phyloP scores from a whole-genome alignment of 1,140 invertebrate genomes.

The Diorhabda sublineata region DNA sequence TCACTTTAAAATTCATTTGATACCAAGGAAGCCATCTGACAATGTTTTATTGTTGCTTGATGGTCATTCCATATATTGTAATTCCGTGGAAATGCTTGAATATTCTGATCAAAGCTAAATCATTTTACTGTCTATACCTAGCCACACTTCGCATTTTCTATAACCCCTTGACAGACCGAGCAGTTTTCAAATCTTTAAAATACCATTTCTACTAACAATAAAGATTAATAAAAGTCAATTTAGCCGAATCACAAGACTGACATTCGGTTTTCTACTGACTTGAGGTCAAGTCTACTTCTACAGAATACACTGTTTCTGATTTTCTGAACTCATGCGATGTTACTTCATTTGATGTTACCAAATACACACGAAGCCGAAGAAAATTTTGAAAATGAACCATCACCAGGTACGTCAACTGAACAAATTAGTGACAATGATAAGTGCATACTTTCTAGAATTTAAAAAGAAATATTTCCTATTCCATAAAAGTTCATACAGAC shows the following conservation, averaged over 20 bases:
- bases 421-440: too few relatives aligned
- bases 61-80: conserved; percentile 36
- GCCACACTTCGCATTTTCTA: conserved; percentile 13
- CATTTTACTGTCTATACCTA: conserved; percentile 11
- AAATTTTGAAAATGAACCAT: too few relatives aligned
- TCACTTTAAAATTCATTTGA: conserved; percentile 20
- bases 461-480: too few relatives aligned
- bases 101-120: conserved; percentile 14
- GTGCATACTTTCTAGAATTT: too few relatives aligned
- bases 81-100: conserved; percentile 22
- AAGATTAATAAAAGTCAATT: not conserved
- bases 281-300: not conserved
- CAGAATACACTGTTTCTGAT: not conserved
- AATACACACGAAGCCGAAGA: too few relatives aligned
- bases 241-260: not conserved
- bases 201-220: not conserved
- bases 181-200: conserved; percentile 13
- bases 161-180: not conserved
- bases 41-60: conserved; percentile 40
- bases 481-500: too few relatives aligned
- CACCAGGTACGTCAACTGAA: too few relatives aligned
- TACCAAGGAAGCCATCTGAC: conserved; percentile 36
- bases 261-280: not conserved
- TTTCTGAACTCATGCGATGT: not conserved
- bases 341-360: too few relatives aligned